Percentiles rank a stretch among this genome's conserved stretches.
Evolutionary conservation across 2,113 vertebrate species (phyloP).

Genomic region (Passer domesticus): DNA sequence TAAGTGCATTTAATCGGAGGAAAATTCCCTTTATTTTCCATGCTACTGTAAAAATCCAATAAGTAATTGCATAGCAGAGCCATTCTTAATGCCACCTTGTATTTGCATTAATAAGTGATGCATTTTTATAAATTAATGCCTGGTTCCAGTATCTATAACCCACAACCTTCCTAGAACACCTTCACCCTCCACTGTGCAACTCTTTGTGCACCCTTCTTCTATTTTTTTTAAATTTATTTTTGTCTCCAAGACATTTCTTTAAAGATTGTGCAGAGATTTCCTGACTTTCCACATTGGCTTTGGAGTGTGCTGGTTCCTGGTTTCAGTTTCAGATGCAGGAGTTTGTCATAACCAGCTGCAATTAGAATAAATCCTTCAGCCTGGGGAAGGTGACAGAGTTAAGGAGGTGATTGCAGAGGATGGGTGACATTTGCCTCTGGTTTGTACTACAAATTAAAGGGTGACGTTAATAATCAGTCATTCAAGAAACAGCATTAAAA

Average conservation of each 20-base stretch:
- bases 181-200: background rate
- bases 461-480: background rate
- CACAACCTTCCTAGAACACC: background rate
- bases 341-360: background rate
- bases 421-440: background rate
- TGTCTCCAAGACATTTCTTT: background rate
- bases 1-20: background rate
- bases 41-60: background rate
- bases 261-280: background rate
- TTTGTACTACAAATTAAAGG: background rate
- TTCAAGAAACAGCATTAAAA: background rate
- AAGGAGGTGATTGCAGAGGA: background rate
- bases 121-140: background rate
- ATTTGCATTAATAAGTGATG: background rate
- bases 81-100: background rate
- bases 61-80: background rate
- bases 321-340: background rate
- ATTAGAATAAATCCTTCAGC: background rate
- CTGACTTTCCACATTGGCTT: background rate
- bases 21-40: background rate
- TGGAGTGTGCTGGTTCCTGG: background rate
- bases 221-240: background rate
- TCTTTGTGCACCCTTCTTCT: background rate
- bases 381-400: background rate
- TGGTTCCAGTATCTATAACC: background rate